Percentiles rank a stretch among this genome's conserved stretches.
These are phyloP conservation scores for Melieria omissa DNA, from an alignment of 2,888 invertebrate species.

Conservation along the genomic window DNA sequence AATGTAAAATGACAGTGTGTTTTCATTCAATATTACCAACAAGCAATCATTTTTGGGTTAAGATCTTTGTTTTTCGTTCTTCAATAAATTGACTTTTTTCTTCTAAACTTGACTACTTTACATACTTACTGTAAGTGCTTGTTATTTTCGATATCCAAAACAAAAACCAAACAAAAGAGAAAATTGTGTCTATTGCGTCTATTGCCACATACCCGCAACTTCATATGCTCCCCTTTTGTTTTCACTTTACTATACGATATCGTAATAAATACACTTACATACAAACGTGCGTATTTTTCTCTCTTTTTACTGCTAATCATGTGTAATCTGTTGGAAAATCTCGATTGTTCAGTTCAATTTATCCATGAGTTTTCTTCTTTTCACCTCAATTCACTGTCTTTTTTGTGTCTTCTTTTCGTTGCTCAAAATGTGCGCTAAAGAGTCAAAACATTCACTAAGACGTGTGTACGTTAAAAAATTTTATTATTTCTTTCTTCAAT, in stretches of 20 bases:
- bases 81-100: conserved; percentile 13
- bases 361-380: not conserved
- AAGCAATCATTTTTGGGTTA: no score
- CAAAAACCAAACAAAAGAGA: conserved; percentile 4
- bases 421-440: not conserved
- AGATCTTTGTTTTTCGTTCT: not conserved
- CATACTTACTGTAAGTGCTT: conserved; percentile 2
- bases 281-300: not conserved
- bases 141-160: conserved; percentile 12
- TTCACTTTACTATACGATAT: not conserved
- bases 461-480: not conserved
- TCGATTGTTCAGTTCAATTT: not conserved
- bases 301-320: not conserved
- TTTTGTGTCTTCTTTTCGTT: not conserved
- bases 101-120: conserved; percentile 21
- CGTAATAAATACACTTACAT: not conserved
- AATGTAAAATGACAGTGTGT: conserved; percentile 34
- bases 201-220: not conserved
- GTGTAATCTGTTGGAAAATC: not conserved
- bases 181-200: not conserved
- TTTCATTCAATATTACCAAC: not conserved
- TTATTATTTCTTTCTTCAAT: not conserved
- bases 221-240: not conserved
- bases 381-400: not conserved
- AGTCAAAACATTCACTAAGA: conserved; percentile 6